These are phyloP conservation scores for Lasioglossum albipes DNA, from an alignment of 1,140 invertebrate species.

Conservation along the genomic window DNA sequence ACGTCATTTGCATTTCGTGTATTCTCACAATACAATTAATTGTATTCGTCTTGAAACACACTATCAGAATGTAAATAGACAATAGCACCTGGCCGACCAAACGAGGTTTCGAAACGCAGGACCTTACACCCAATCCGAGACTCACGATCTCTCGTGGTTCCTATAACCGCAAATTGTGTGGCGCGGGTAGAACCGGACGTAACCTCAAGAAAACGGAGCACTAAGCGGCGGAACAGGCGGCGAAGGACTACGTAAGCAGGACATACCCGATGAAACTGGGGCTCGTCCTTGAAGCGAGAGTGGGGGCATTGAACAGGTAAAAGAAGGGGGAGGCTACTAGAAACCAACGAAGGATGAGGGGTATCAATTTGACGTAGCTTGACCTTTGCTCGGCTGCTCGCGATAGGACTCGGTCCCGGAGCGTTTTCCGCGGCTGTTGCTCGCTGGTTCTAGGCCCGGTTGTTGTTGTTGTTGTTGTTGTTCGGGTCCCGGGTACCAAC, in stretches of 20 bases:
- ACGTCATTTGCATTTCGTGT: no score
- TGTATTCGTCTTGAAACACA: no score
- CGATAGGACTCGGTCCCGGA: not conserved
- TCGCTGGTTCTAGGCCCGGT: not conserved
- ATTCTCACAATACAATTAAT: no score
- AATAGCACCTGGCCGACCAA: not conserved
- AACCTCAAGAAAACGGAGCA: slow-evolving; percentile 52
- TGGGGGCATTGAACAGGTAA: not conserved
- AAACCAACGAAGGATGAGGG: not conserved
- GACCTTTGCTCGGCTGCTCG: slow-evolving; percentile 37
- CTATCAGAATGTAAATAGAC: no score
- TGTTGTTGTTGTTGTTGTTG: slow-evolving; percentile 20
- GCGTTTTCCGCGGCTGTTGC: slow-evolving; percentile 51
- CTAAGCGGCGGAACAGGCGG: not conserved
- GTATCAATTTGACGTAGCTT: slow-evolving; percentile 45
- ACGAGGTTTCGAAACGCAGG: not conserved
- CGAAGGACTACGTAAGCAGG: not conserved
- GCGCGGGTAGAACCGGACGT: slow-evolving; percentile 51
- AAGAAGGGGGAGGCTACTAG: not conserved
- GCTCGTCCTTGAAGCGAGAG: not conserved
- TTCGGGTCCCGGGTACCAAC: not conserved
- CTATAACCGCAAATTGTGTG: slow-evolving; percentile 59
- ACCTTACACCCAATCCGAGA: slow-evolving; percentile 29
- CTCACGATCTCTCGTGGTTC: slow-evolving; percentile 45
- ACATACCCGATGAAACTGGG: slow-evolving; percentile 7